phyloP scores from a whole-genome alignment of 2,888 invertebrate species.

The Hydraecia micacea region DNA sequence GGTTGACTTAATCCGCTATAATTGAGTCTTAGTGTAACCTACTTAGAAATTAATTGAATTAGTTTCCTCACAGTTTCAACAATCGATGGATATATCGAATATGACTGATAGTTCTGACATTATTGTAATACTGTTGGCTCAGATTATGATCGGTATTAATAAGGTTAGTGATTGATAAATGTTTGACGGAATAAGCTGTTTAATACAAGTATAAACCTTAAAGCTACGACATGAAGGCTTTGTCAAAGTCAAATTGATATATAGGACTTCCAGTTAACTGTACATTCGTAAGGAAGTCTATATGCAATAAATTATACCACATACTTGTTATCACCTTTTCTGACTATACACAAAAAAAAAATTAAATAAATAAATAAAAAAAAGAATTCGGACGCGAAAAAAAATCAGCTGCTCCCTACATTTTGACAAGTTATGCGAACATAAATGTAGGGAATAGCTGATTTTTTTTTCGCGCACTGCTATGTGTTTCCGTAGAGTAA shows the following conservation, averaged over 20 bases:
- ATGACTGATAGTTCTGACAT: not conserved
- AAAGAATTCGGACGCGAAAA: too few relatives aligned
- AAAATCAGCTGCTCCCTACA: too few relatives aligned
- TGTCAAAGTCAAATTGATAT: not conserved
- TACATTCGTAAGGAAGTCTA: not conserved
- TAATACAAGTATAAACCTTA: not conserved
- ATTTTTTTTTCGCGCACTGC: too few relatives aligned
- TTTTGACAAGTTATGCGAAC: too few relatives aligned
- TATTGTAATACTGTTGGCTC: not conserved
- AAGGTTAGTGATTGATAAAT: not conserved
- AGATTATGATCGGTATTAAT: not conserved
- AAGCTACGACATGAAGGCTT: not conserved
- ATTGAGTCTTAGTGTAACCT: slow-evolving; percentile 9
- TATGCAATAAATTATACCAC: too few relatives aligned
- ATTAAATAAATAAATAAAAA: too few relatives aligned
- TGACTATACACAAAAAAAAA: too few relatives aligned
- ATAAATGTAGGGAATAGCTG: too few relatives aligned
- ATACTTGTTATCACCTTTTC: too few relatives aligned
- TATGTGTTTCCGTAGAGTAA: too few relatives aligned
- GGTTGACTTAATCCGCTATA: slow-evolving; percentile 27
- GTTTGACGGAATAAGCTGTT: not conserved
- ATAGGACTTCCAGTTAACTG: not conserved
- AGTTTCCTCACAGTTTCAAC: slow-evolving; percentile 24
- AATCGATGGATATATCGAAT: slow-evolving; percentile 3
- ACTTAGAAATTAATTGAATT: slow-evolving; percentile 34